phyloP scores from a whole-genome alignment of 2,113 vertebrate species.

The Anseranas semipalmata region DNA sequence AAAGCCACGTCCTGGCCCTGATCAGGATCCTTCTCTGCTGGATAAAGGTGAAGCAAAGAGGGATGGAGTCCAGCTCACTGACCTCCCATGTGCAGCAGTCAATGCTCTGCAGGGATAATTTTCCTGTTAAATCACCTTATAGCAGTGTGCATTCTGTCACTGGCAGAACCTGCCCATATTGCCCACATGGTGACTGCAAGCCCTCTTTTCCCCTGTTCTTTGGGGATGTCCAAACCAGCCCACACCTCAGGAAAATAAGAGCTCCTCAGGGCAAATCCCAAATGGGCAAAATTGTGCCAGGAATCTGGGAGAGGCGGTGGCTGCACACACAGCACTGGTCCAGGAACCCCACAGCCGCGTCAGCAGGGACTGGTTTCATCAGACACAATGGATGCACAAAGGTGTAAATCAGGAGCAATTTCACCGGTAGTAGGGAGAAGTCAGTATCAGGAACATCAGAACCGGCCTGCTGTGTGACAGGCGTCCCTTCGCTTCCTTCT shows the following conservation, averaged over 20 bases:
- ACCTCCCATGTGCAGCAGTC: neutral
- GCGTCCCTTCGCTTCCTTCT: neutral
- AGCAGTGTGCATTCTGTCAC: accelerated
- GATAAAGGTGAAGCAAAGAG: neutral
- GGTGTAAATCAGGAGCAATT: slow-evolving; percentile 6
- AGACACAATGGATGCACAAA: neutral
- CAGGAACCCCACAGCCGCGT: neutral
- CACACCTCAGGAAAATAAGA: neutral
- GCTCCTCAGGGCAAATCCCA: accelerated
- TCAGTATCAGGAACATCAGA: neutral
- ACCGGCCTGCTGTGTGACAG: neutral
- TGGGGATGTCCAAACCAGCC: neutral
- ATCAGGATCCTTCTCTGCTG: neutral
- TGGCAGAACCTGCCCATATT: neutral
- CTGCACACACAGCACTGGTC: neutral
- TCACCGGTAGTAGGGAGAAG: neutral
- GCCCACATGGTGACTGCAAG: neutral
- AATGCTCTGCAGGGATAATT: neutral
- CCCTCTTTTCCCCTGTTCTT: neutral
- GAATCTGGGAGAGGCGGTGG: neutral
- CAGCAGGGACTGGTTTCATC: neutral
- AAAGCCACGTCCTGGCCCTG: neutral
- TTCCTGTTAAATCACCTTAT: neutral
- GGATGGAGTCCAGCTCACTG: neutral
- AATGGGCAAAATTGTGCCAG: neutral